Evolutionary conservation across 2,888 invertebrate species (phyloP), one percentile per base, ranked within the genome.

Genomic region (Chironomus riparius): DNA sequence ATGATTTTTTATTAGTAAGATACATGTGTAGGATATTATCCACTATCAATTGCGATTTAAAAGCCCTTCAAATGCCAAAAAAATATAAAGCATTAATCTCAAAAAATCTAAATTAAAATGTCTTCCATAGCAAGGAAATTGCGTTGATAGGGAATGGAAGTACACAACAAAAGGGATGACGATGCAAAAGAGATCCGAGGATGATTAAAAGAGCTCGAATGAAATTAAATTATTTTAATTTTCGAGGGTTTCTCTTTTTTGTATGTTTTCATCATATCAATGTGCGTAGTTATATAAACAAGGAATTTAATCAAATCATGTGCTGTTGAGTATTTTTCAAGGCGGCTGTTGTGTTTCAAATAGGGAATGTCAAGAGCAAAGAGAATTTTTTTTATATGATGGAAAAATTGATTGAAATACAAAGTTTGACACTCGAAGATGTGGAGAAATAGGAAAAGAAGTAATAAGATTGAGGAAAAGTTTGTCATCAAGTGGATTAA

Each of bases 91-190:
- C 10, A 13, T 28, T 48, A 70, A 24, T 70, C 70, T 70, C 18
- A 48, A 21, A 48, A 48, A 69, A 70, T 47, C 47, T 47, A 70
- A 70, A 70, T 70, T 70, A 70, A 70, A 70, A 70, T 70, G 70
- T 70, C 70, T 38, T 47, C 21, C 48, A 47, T 7, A 12, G 7
- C 0, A 22, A n/a, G 28, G n/a, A 68, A 68, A 68, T 22, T 68
- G 38, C 22, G 38, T 38, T 38, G 7, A 38, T 38, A 38, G 28
- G 68, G 68, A 10, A 24, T 65, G 13, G 13, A 65, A 65, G 15
- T 4, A 48, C 21, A 15, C 5, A 5, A 12, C 15, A 69, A 69
- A 69, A 70, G 70, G 48, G 70, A 68, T 15, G 38, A 48, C 47
- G 21, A 22, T 48, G 15, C 38, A 6, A 15, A 28, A 28, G 4